Percentiles rank a stretch among this genome's conserved stretches.
These are phyloP conservation scores for Amblyjoppa fuscipennis DNA, from an alignment of 2,888 invertebrate genomes.

Conservation along the genomic window DNA sequence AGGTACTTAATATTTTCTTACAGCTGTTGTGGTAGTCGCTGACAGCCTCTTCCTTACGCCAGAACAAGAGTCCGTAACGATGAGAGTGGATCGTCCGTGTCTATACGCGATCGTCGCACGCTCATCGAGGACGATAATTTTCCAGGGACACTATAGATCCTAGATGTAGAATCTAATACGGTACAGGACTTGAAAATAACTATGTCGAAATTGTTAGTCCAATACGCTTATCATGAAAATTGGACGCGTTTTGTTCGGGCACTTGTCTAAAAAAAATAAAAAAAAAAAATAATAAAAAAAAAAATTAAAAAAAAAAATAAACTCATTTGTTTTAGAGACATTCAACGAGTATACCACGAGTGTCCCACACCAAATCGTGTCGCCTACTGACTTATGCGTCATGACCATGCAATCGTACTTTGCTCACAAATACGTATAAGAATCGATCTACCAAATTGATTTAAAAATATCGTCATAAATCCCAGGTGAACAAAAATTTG, in stretches of 20 bases:
- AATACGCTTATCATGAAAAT: not conserved
- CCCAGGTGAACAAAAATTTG: no score
- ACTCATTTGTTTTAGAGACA: not conserved
- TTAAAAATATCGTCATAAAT: not conserved
- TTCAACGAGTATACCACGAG: not conserved
- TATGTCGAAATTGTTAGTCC: not conserved
- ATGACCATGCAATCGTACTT: not conserved
- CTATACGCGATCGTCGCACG: slow-evolving; percentile 38
- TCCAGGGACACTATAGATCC: slow-evolving; percentile 41
- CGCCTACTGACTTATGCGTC: not conserved
- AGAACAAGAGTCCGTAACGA: slow-evolving; percentile 11
- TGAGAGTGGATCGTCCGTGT: slow-evolving; percentile 62
- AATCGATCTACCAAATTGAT: no score
- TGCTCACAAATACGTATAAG: not conserved
- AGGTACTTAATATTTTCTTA: slow-evolving; percentile 21
- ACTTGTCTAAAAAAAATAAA: no score
- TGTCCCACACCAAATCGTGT: not conserved
- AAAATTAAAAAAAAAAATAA: not conserved
- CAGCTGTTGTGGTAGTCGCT: not conserved
- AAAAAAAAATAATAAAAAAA: not conserved
- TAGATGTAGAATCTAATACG: not conserved
- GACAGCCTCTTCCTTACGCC: not conserved
- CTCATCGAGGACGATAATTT: slow-evolving; percentile 13
- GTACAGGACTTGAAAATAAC: not conserved
- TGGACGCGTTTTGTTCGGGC: no score